These are phyloP conservation scores for Pinctada fucata DNA, from an alignment of 2,888 invertebrate species.

Conservation along the genomic window DNA sequence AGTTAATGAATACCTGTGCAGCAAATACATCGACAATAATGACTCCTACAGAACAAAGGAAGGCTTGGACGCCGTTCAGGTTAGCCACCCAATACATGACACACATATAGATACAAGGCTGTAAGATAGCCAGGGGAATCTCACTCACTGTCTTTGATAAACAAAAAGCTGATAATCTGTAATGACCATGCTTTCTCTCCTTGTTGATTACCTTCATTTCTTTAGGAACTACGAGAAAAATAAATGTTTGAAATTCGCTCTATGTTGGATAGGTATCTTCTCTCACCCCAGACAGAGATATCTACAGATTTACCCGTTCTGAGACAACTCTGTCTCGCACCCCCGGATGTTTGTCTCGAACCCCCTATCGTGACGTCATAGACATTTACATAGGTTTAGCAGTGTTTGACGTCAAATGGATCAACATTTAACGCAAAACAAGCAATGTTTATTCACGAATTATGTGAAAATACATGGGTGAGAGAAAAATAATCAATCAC, in stretches of 20 bases:
- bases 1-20: slow-evolving; percentile 44
- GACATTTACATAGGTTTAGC: too few species aligned
- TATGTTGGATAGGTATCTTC: too few species aligned
- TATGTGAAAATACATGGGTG: too few species aligned
- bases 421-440: too few species aligned
- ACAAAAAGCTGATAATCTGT: slow-evolving; percentile 47
- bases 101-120: slow-evolving; percentile 46
- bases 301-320: too few species aligned
- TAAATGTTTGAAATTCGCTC: background rate
- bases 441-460: too few species aligned
- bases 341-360: too few species aligned
- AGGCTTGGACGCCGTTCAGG: slow-evolving; percentile 43
- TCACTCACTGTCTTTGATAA: slow-evolving; percentile 54
- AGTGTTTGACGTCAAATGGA: too few species aligned
- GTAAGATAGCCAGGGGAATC: slow-evolving; percentile 49
- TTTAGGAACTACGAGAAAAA: slow-evolving; percentile 48
- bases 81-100: slow-evolving; percentile 59
- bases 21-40: slow-evolving; percentile 49
- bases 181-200: slow-evolving; percentile 46
- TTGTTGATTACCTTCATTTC: slow-evolving; percentile 48
- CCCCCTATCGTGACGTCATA: too few species aligned
- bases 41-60: slow-evolving; percentile 43
- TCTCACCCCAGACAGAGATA: too few species aligned
- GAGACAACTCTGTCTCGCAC: too few species aligned
- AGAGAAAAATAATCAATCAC: too few species aligned